Base-by-base conservation (phyloP, 2,888 invertebrate genomes). In the Parascotia fuliginaria region DNA sequence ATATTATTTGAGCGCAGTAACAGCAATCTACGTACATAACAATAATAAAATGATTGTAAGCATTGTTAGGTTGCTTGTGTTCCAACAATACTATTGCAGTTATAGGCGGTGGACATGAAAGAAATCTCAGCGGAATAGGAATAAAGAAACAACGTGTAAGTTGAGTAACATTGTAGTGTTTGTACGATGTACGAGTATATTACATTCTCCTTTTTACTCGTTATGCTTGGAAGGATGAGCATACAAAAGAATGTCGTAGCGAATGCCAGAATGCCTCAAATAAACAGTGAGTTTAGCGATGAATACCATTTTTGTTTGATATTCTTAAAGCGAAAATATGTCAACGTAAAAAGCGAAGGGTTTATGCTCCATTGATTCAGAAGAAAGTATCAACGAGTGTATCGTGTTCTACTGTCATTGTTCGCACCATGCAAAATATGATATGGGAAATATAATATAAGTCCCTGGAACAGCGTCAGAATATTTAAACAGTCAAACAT, bases 191-290 rank as follows among this genome's bases (percentile, higher is more conserved):
- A n/a, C n/a, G n/a, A n/a, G n/a, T n/a, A 40, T 52, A 58, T 62
- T 65, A 57, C 57, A 52, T 53, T 55, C 52, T 64, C 66, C 56
- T 68, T 67, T 59, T 65, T 60, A 61, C 61, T 68, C 72, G 68
- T 72, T 68, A 73, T 70, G 63, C 65, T 65, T 70, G 60, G 60
- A 49, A 72, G 63, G 65, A 65, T 60, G 63, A 74, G 61, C 57
- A 58, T 48, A 45, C 41, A 56, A 43, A 38, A 63, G 65, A 68
- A 70, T 49, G 55, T 57, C 55, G 42, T 28, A 45, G 51, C 33
- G 39, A 11, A 48, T 55, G 45, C 42, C 44, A 49, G 37, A 44
- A 43, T 45, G 14, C 28, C 6, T 45, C 45, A 52, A 61, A 65
- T 51, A 66, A 63, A 64, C 59, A 52, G 60, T 60, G 42, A 57